A percentile compares a stretch with the other conserved stretches of the same genome.
phyloP scores from a whole-genome alignment of 2,797 vertebrate species.

The Holocentrus rufus region DNA sequence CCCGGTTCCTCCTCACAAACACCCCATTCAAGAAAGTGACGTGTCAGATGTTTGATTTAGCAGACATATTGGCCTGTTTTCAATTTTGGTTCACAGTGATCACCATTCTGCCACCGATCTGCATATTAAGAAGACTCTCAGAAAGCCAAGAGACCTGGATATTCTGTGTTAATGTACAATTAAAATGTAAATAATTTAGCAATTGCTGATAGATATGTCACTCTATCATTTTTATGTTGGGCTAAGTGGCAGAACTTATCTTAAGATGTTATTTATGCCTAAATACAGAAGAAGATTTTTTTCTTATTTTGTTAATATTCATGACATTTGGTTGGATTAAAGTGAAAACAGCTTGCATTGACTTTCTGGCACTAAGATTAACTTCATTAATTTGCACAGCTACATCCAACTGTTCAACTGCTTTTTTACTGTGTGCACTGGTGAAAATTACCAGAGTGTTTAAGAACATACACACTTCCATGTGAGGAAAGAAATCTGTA shows the following conservation, averaged over 20 bases:
- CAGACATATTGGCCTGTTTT: not conserved
- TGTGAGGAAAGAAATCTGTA: too few species aligned
- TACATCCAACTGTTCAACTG: too few species aligned
- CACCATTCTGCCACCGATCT: not conserved
- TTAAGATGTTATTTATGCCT: too few species aligned
- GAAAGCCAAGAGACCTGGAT: too few species aligned
- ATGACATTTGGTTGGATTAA: too few species aligned
- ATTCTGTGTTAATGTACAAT: slow-evolving; percentile 4
- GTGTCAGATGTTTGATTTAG: not conserved
- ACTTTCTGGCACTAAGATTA: too few species aligned
- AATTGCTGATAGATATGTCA: not conserved
- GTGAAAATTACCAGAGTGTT: too few species aligned
- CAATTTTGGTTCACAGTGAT: not conserved
- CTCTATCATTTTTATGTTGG: not conserved
- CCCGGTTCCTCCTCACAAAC: slow-evolving; percentile 49
- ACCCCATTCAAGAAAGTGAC: slow-evolving; percentile 60
- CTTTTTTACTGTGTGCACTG: too few species aligned
- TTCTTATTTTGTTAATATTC: too few species aligned
- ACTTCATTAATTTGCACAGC: too few species aligned
- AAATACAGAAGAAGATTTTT: slow-evolving; percentile 23
- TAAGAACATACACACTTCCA: too few species aligned
- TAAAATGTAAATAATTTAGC: not conserved
- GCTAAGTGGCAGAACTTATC: not conserved
- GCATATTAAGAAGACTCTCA: not conserved
- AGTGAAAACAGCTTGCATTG: too few species aligned